Evolutionary conservation across 2,888 invertebrate species (phyloP), one percentile per base, ranked within the genome.

Genomic region (Melinaea marsaeus): DNA sequence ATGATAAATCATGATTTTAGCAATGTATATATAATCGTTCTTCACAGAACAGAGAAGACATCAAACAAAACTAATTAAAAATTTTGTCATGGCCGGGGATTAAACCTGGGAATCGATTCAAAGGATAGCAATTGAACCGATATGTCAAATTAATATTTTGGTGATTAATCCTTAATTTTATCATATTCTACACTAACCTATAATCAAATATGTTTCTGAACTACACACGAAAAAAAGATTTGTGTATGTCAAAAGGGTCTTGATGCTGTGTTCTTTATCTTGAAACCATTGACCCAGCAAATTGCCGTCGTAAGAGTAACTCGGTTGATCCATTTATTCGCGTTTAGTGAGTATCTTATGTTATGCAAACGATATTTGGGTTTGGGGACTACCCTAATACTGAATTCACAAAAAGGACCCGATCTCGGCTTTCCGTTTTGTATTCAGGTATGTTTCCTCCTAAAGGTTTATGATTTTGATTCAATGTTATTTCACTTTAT

Each of bases 251-350:
- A 73, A 74, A 79, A 78, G 80, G 81, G 78, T 78, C 79, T 74
- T 72, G 76, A 73, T 79, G 74, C 82, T 22, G 22, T 22, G 22
- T 22, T 84, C 85, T 85, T 82, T 83, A 83, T 84, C 81, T 80
- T 74, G 74, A 75, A 79, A 79, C 74, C 83, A 80, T 77, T 83
- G 86, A 84, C 84, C 84, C 85, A 85, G 74, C 74, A 85, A 86
- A 87, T 86, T 85, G 86, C 83, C 83, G 79, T 81, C 83, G 85
- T 83, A 60, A 46, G 37, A 58, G 54, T 63, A 83, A 84, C 83
- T 85, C 78, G 79, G 79, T 78, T 77, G 74, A 81, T 80, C 81
- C 84, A 84, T 86, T 86, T 86, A 85, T 87, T 86, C 85, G 80
- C 81, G 80, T 84, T 85, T 83, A 84, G 83, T 32, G 62, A 33